Conservation (phyloP, 2,888 invertebrate species). For the Norana najaformis region DNA sequence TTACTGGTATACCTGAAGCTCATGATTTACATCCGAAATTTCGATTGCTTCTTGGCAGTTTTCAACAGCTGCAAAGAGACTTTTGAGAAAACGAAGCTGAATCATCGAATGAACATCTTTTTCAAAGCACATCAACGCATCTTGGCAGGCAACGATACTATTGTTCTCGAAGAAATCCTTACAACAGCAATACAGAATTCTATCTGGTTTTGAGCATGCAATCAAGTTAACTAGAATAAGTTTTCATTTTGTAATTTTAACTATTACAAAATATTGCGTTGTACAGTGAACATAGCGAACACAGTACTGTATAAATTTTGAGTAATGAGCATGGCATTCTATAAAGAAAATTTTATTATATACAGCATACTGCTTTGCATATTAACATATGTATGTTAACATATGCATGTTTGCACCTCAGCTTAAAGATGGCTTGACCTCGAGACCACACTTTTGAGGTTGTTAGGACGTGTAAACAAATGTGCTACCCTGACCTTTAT, state of each 20-base stretch:
- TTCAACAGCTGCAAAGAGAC: neutral
- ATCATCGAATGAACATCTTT: neutral
- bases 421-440: no score
- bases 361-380: no score
- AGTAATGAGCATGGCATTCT: neutral
- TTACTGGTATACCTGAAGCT: neutral
- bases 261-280: neutral
- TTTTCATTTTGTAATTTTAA: neutral
- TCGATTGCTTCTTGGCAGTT: neutral
- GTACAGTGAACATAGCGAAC: neutral
- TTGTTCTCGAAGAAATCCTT: neutral
- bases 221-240: neutral
- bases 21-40: neutral
- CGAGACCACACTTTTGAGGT: no score
- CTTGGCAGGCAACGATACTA: neutral
- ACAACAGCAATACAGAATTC: neutral
- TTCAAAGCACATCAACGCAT: neutral
- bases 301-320: neutral
- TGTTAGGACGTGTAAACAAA: neutral
- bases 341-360: no score
- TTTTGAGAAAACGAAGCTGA: neutral
- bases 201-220: neutral
- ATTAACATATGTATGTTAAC: neutral
- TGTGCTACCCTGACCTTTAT: no score
- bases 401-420: no score